phyloP scores from a whole-genome alignment of 2,113 vertebrate genomes.

The Otus sunia region DNA sequence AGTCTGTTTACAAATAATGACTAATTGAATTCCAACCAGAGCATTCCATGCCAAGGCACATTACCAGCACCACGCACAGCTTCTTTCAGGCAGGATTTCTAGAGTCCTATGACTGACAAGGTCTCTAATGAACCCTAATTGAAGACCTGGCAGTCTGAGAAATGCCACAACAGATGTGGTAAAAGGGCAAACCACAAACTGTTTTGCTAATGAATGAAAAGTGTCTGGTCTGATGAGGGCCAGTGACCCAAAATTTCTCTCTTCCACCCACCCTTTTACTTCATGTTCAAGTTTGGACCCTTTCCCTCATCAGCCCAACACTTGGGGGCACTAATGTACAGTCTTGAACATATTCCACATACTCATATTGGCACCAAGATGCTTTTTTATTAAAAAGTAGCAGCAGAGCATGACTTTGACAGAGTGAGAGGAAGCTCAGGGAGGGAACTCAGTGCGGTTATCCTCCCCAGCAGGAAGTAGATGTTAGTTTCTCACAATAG shows the following conservation, averaged over 20 bases:
- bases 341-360: fast-evolving
- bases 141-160: constrained; percentile 25
- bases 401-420: neutral
- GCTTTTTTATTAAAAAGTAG: neutral
- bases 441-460: neutral
- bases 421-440: neutral
- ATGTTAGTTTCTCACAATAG: neutral
- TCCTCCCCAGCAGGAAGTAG: neutral
- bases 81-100: constrained; percentile 8
- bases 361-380: neutral
- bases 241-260: constrained; percentile 53
- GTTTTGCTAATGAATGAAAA: constrained; percentile 53
- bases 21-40: neutral
- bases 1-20: neutral
- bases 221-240: constrained; percentile 38
- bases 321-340: constrained; percentile 15
- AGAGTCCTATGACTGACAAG: constrained; percentile 64
- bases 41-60: neutral
- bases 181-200: constrained; percentile 42
- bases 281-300: neutral
- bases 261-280: neutral
- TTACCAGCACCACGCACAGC: neutral
- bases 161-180: constrained; percentile 51
- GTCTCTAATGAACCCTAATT: constrained; percentile 76
- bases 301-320: neutral